phyloP scores from a whole-genome alignment of 1,140 invertebrate genomes.

The Temnothorax nylanderi region DNA sequence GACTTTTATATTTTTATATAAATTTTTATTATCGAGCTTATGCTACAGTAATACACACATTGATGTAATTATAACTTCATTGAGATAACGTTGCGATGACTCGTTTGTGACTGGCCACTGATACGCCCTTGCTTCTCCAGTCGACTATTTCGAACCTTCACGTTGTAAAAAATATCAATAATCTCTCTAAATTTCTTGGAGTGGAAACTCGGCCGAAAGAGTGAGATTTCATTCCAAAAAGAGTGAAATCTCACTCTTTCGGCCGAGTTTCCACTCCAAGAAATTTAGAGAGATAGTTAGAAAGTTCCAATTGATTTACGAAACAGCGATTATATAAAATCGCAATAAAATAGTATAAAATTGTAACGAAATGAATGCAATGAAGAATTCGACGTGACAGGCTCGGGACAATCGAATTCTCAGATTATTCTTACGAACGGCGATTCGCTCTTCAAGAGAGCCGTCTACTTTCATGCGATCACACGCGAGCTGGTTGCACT shows the following conservation, averaged over 20 bases:
- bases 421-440: slow-evolving; percentile 3
- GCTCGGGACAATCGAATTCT: slow-evolving; percentile 23
- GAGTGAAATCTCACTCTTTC: too few species aligned
- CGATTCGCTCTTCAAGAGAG: slow-evolving; percentile 2
- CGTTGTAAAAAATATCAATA: background rate
- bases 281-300: too few species aligned
- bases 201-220: too few species aligned
- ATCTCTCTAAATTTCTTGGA: too few species aligned
- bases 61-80: background rate
- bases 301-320: background rate
- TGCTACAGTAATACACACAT: background rate
- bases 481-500: slow-evolving; percentile 7
- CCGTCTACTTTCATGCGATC: slow-evolving; percentile 4
- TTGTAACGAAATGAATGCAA: background rate
- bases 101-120: background rate
- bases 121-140: slow-evolving; percentile 5
- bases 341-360: background rate
- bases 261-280: too few species aligned
- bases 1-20: background rate
- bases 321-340: background rate
- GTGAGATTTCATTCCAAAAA: too few species aligned
- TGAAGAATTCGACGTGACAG: background rate
- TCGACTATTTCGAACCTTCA: background rate
- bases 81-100: background rate
- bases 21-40: background rate